Evolutionary conservation across 2,113 vertebrate species (phyloP), one percentile per base, ranked within the genome.

Genomic region (Oplegnathus fasciatus): DNA sequence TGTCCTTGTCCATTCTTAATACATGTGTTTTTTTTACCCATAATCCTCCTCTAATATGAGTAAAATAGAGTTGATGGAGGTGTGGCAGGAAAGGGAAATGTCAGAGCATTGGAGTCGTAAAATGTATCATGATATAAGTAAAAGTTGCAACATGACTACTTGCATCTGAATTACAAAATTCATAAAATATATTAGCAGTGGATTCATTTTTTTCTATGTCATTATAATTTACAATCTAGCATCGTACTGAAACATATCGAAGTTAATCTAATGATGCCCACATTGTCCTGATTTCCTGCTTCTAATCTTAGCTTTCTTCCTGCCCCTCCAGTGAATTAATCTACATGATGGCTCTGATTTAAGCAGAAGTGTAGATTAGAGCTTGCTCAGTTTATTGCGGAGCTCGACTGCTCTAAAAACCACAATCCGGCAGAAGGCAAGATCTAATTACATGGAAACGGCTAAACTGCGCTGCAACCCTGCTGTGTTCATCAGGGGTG

Each of bases 311-410:
- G 84, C 74, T 85, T 90, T 92, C 83, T 88, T 93, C 65, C 84
- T 24, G 30, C 71, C 85, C 79, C 89, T 88, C 86, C 78, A 91
- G 91, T 92, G 88, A 93, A 87, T 94, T 91, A 91, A 95, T 92
- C 84, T 93, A 70, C 64, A 44, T 26, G 82, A 89, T 83, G 85
- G 86, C 79, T 90, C 83, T 87, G 86, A 92, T 93, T 92, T 92
- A 93, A 91, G 83, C 80, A 93, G 57, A 88, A 88, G 75, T 86
- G 86, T 92, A 92, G 92, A 94, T 95, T 93, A 93, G 80, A 87
- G 86, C 69, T 85, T 84, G 80, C 86, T 78, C 82, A 90, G 86
- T 93, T 94, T 86, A 92, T 82, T 87, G 86, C 65, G 55, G 54
- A 82, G 78, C 4, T 24, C 68, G 48, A 11, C 79, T 84, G 84